These are phyloP conservation scores for Dendropsophus ebraccatus DNA, from an alignment of 2,113 vertebrate genomes.

Conservation along the genomic window DNA sequence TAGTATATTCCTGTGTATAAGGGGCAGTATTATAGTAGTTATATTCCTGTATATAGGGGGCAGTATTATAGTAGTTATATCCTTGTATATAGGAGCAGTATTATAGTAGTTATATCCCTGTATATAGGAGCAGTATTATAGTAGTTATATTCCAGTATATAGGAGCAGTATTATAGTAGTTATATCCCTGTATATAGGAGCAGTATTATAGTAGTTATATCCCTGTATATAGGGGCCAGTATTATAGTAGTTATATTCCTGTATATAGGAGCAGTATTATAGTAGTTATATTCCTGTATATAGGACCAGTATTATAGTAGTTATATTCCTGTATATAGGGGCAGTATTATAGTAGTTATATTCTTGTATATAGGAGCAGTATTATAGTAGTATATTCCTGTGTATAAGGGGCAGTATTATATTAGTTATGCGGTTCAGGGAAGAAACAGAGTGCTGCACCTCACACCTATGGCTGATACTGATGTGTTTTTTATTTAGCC, in stretches of 20 bases:
- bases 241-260: not conserved
- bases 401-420: not conserved
- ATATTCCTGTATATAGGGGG: not conserved
- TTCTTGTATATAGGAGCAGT: not conserved
- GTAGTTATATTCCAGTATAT: not conserved
- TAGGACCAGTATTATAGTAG: not conserved
- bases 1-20: constrained; percentile 1
- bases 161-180: not conserved
- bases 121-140: constrained; percentile 5
- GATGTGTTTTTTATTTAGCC: no score
- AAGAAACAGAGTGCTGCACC: no score
- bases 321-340: not conserved
- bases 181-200: not conserved
- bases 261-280: constrained; percentile 1
- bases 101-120: not conserved
- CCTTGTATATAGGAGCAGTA: not conserved
- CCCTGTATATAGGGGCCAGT: not conserved
- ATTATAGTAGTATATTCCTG: constrained; percentile 20
- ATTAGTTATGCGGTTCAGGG: no score
- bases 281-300: constrained; percentile 1
- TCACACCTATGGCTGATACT: no score
- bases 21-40: constrained; percentile 1
- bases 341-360: constrained; percentile 5
- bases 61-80: constrained; percentile 17
- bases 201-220: not conserved